Base-by-base conservation (phyloP, 1,140 invertebrate genomes). In the Nephila pilipes region DNA sequence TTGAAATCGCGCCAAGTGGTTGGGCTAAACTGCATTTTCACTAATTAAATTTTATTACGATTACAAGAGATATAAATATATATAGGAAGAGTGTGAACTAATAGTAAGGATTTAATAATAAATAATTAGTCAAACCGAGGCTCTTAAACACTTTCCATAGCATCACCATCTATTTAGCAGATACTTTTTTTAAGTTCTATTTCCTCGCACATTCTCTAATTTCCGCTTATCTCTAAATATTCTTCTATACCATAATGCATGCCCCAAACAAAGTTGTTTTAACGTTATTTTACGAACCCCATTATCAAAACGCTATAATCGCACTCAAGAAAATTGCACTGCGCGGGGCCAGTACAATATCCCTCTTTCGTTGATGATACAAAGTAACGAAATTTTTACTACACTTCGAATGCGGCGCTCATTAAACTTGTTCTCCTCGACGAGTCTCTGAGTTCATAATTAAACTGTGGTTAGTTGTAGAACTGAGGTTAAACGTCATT, bases 401-500 rank as follows among this genome's bases (percentile, higher is more conserved):
- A 65, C 63, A n/a, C 63, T n/a, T 12, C 63, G 25, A 65, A 65
- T 65, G 63, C 22, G 25, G 63, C 25, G 12, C 63, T 65, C 63
- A 65, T 65, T 65, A 65, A 65, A 25, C n/a, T 25, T 65, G 25
- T 65, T 22, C 63, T n/a, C 25, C 63, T 65, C 63, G 25, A 25
- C 63, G 22, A 65, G 63, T 65, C 2, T 65, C 22, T 29, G n/a
- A 46, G 46, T 25, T 65, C 63, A 65, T 65, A 65, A 65, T 65
- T 65, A 65, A 65, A 65, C n/a, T n/a, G 63, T 65, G 63, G 63
- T 65, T 65, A 65, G 63, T 65, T 25, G 10, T 65, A 65, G 63
- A 65, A 10, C 25, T 10, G 63, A 65, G 63, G 63, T 65, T 65
- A 65, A 65, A 65, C 22, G 63, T 65, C 63, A 65, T 65, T 65